These are phyloP conservation scores for Hyles lineata DNA, from an alignment of 2,888 invertebrate species.

Conservation along the genomic window DNA sequence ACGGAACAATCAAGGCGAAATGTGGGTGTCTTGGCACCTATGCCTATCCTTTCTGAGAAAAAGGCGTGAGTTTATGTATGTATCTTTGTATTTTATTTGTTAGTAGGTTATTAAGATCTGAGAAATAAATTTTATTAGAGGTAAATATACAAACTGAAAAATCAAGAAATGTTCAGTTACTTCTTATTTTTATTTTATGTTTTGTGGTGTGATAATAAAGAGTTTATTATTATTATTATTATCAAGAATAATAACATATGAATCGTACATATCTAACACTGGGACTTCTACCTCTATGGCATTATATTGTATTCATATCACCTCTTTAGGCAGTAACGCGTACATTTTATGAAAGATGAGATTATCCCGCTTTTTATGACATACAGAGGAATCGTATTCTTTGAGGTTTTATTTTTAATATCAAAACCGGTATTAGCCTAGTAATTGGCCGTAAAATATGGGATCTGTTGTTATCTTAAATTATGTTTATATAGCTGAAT, in stretches of 20 bases:
- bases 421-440: constrained; percentile 23
- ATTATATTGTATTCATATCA: constrained; percentile 51
- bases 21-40: too few relatives aligned
- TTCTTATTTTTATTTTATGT: too few relatives aligned
- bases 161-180: too few relatives aligned
- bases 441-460: constrained; percentile 34
- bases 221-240: too few relatives aligned
- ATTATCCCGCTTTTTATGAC: constrained; percentile 52
- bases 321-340: constrained; percentile 42
- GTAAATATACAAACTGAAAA: too few relatives aligned
- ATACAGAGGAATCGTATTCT: constrained; percentile 29
- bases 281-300: background rate
- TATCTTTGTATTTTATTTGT: too few relatives aligned
- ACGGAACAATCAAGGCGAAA: too few relatives aligned
- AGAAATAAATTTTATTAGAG: too few relatives aligned
- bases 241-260: background rate
- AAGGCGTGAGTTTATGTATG: too few relatives aligned
- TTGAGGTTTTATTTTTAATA: constrained; percentile 33
- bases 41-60: too few relatives aligned
- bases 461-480: constrained; percentile 29
- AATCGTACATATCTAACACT: constrained; percentile 16
- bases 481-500: constrained; percentile 27
- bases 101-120: too few relatives aligned
- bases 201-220: too few relatives aligned
- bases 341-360: constrained; percentile 50